These are phyloP conservation scores for Oxycera nigricornis DNA, from an alignment of 2,888 invertebrate genomes.

Conservation along the genomic window DNA sequence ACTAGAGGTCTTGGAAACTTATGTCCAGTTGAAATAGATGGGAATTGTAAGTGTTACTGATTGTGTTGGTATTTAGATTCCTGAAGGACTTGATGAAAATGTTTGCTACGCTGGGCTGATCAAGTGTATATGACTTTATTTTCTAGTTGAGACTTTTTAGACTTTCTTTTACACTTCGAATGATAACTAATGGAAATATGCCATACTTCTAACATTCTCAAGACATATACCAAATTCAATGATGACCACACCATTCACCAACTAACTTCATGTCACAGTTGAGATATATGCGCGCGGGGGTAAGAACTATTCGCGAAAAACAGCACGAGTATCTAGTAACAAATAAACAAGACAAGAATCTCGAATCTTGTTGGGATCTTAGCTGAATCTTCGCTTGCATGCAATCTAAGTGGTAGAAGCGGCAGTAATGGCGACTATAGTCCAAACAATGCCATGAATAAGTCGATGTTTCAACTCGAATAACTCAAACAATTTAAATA, in stretches of 20 bases:
- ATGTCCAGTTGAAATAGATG: slow-evolving; percentile 11
- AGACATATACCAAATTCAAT: too few species aligned
- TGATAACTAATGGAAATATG: too few species aligned
- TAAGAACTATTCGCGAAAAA: slow-evolving; percentile 30
- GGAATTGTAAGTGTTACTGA: not conserved
- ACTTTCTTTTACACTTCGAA: too few species aligned
- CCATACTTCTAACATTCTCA: too few species aligned
- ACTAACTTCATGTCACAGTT: not conserved
- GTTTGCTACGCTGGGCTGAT: too few species aligned
- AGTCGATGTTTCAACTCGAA: slow-evolving; percentile 39
- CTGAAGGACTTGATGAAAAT: too few species aligned
- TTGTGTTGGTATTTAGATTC: not conserved
- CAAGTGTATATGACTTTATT: too few species aligned
- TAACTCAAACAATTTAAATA: slow-evolving; percentile 42
- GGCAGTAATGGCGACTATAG: not conserved
- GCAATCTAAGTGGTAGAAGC: not conserved
- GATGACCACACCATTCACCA: too few species aligned
- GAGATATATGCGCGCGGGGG: slow-evolving; percentile 29
- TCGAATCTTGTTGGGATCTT: slow-evolving; percentile 15
- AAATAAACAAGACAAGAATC: slow-evolving; percentile 36
- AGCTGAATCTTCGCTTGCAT: not conserved
- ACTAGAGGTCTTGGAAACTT: slow-evolving; percentile 23
- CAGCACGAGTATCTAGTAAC: slow-evolving; percentile 37
- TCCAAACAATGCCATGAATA: slow-evolving; percentile 32
- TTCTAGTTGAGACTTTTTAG: too few species aligned